Conservation (phyloP, 1,140 invertebrate species). For the Panagrolaimus sp. region DNA sequence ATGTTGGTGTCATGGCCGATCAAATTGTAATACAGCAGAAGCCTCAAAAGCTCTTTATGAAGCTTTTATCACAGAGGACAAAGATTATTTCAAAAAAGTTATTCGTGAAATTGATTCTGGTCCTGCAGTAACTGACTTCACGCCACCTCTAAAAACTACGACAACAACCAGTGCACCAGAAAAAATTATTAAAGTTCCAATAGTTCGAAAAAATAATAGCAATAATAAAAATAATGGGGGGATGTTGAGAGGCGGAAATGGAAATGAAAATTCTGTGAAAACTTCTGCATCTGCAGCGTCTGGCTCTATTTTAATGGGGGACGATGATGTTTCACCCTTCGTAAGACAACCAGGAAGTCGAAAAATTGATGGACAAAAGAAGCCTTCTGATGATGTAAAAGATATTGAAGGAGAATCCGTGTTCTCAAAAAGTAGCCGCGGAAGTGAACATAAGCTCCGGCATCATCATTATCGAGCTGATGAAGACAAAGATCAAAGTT, state of each 20-base stretch:
- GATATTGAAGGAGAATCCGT: neutral
- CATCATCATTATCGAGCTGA: neutral
- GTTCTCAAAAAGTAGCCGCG: neutral
- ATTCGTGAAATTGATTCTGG: neutral
- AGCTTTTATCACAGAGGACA: constrained; percentile 1
- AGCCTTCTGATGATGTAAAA: constrained; percentile 2
- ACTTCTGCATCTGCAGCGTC: too few species aligned
- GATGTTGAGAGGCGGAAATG: neutral
- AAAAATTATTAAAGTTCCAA: neutral
- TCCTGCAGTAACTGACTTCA: neutral
- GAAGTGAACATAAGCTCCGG: neutral
- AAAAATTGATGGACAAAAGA: neutral
- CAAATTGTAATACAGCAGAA: constrained; percentile 39
- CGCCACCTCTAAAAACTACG: neutral
- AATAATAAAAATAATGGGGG: neutral
- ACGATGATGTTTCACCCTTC: neutral
- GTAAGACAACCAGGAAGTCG: neutral
- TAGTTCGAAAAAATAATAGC: neutral
- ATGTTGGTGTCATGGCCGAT: constrained; percentile 41
- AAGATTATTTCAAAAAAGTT: neutral
- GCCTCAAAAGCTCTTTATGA: constrained; percentile 19
- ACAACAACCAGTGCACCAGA: neutral
- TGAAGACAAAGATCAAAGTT: too few species aligned
- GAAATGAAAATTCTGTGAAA: neutral
- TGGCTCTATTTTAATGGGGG: too few species aligned